Base-by-base conservation (phyloP, 2,888 invertebrate species). In the Tenthredo amoena region DNA sequence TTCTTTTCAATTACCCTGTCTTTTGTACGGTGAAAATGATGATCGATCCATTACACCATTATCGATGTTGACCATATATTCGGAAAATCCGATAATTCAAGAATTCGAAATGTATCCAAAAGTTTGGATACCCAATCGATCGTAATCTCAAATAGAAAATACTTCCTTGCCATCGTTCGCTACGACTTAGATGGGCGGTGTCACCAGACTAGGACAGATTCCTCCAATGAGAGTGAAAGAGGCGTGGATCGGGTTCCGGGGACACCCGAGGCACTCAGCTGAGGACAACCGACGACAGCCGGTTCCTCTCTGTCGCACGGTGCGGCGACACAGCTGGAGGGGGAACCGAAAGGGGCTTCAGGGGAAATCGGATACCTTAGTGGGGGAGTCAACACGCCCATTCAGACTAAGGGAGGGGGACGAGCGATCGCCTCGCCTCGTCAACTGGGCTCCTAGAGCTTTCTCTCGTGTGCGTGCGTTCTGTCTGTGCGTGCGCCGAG, bases 161-260 rank as follows among this genome's bases (percentile, higher is more conserved):
- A 50, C 21, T 62, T 40, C 40, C 62, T 81, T 58, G 62, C 58
- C 79, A 81, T 81, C 79, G 40, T 81, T 58, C 62, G n/a, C 62
- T 47, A 62, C 58, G 68, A 83, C 43, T 81, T 21, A 18, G 81
- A 83, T 83, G 83, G 83, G 83, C 83, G 83, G 65, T 91, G 91
- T 92, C 91, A 91, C 89, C 90, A 84, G 58, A 85, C 88, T 90
- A 90, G 90, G 92, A 92, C 91, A 92, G 89, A 89, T 89, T 87
- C 89, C 83, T 86, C 92, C 92, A 92, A 92, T 92, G 88, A 88
- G 62, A 65, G 43, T 9, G 3, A 15, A 62, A 89, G 88, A 90
- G 89, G 86, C 89, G 89, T 90, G 91, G 90, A 88, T 84, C 87
- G 77, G 34, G 71, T 71, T 50, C 81, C 68, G 86, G 86, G 86